phyloP scores from a whole-genome alignment of 2,888 invertebrate species.

The Epinotia ramella region DNA sequence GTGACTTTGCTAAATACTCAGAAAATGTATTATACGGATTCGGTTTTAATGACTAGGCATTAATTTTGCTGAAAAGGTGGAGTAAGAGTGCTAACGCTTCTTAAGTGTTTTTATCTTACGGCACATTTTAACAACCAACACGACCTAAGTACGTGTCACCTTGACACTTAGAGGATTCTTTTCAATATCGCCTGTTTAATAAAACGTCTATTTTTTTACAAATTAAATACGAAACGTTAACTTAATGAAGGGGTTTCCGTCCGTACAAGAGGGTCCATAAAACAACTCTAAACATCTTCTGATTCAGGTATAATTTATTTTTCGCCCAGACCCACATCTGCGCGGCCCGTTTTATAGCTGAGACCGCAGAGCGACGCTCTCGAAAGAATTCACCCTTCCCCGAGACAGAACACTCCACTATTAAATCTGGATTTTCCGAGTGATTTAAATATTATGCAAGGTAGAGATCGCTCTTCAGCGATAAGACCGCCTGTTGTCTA shows the following conservation, averaged over 20 bases:
- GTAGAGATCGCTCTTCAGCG: too few species aligned
- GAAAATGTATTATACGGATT: background rate
- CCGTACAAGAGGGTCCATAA: slow-evolving; percentile 1
- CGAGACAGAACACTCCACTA: background rate
- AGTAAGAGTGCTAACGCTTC: slow-evolving; percentile 1
- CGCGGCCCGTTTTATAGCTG: slow-evolving; percentile 55
- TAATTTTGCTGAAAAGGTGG: background rate
- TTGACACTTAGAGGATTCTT: background rate
- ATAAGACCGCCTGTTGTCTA: too few species aligned
- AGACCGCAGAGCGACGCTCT: slow-evolving; percentile 51
- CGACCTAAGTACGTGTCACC: background rate
- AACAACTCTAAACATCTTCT: slow-evolving; percentile 1
- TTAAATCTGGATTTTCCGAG: background rate
- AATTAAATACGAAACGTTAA: background rate
- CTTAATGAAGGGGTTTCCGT: slow-evolving; percentile 2
- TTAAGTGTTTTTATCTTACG: slow-evolving; percentile 10
- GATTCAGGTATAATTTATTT: slow-evolving; percentile 49
- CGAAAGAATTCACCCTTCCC: slow-evolving; percentile 58
- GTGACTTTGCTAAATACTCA: slow-evolving; percentile 11
- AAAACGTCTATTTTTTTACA: background rate
- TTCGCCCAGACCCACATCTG: slow-evolving; percentile 51
- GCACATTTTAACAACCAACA: background rate
- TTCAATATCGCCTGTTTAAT: too few species aligned
- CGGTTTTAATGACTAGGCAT: slow-evolving; percentile 10
- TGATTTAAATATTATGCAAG: slow-evolving; percentile 7